Conservation (phyloP, 2,113 vertebrate species). For the Lethenteron reissneri region DNA sequence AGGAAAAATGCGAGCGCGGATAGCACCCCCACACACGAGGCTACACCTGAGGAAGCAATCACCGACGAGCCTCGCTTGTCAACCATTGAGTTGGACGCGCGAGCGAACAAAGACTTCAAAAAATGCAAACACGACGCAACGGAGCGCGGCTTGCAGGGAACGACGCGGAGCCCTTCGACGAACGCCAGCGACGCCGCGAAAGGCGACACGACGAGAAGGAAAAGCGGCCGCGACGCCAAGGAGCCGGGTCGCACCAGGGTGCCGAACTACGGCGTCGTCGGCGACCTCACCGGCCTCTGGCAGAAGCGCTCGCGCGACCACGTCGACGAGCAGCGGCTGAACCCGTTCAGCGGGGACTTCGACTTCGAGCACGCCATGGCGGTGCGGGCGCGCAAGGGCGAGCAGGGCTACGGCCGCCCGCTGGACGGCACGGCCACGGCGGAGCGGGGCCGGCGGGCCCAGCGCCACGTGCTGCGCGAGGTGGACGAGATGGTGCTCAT, state of each 20-base stretch:
- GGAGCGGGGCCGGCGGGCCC: slow-evolving; percentile 50
- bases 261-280: slow-evolving; percentile 15
- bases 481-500: slow-evolving; percentile 65
- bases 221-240: neutral
- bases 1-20: too few relatives aligned
- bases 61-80: too few relatives aligned
- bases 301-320: slow-evolving; percentile 66
- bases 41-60: too few relatives aligned
- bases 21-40: too few relatives aligned
- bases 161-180: too few relatives aligned
- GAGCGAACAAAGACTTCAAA: too few relatives aligned
- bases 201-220: too few relatives aligned
- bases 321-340: slow-evolving; percentile 48
- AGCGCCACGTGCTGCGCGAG: slow-evolving; percentile 64
- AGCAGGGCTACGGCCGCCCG: slow-evolving; percentile 60
- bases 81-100: too few relatives aligned
- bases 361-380: slow-evolving; percentile 67
- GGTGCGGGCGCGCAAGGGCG: slow-evolving; percentile 50
- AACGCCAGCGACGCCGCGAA: too few relatives aligned
- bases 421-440: slow-evolving; percentile 72
- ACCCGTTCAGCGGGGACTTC: slow-evolving; percentile 85
- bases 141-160: too few relatives aligned
- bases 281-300: slow-evolving; percentile 41
- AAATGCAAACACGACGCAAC: too few relatives aligned
- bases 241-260: slow-evolving; percentile 11